Conservation (phyloP, 2,797 vertebrate genomes). For the Anisognathus igniventris region DNA sequence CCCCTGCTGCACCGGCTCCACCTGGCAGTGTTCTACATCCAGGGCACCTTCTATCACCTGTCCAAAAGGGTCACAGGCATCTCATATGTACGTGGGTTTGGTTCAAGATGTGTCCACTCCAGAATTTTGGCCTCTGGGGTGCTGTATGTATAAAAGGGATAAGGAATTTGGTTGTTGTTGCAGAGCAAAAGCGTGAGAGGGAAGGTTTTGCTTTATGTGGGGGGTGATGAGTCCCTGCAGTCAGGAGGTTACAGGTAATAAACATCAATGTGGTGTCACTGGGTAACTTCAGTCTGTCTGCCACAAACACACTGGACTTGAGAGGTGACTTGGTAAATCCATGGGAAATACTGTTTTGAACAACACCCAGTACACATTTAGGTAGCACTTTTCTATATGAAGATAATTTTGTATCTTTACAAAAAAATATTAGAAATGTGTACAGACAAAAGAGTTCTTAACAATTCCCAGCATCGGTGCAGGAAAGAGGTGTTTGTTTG, state of each 20-base stretch:
- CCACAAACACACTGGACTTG: not conserved
- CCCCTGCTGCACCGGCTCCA: constrained; percentile 82
- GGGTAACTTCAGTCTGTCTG: not conserved
- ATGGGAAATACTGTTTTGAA: not conserved
- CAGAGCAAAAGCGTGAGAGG: not conserved
- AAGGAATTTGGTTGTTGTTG: not conserved
- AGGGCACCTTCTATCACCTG: constrained; percentile 85
- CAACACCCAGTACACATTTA: not conserved
- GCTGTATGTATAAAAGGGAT: fast-evolving
- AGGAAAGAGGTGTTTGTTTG: not conserved
- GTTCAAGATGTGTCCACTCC: not conserved
- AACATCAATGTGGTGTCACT: not conserved
- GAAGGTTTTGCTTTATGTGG: not conserved
- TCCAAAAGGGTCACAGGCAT: constrained; percentile 84
- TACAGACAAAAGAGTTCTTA: not conserved
- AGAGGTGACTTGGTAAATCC: not conserved
- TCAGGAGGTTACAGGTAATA: not conserved
- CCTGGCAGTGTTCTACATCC: constrained; percentile 86
- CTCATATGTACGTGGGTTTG: constrained; percentile 80
- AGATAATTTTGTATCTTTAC: not conserved
- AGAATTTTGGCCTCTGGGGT: not conserved
- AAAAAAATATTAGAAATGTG: not conserved
- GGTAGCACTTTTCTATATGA: not conserved
- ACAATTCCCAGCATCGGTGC: fast-evolving
- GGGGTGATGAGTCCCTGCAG: not conserved